A percentile compares a stretch with the other conserved stretches of the same genome.
Conservation (phyloP, 2,113 vertebrate genomes). For the Bos indicus region DNA sequence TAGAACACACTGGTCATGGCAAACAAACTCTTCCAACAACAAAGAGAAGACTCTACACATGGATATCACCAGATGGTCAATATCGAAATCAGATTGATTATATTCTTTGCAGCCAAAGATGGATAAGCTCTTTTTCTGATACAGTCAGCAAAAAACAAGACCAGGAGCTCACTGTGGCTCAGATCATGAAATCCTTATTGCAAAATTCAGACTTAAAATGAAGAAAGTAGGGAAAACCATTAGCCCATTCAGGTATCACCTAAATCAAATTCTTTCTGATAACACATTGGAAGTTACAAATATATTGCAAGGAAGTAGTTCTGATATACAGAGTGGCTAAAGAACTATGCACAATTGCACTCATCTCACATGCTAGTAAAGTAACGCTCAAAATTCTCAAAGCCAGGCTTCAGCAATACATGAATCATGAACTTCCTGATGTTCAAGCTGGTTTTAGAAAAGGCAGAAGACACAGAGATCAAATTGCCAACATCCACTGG, state of each 20-base stretch:
- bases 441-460: too few species aligned
- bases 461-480: too few species aligned
- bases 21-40: background rate
- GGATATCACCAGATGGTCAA: background rate
- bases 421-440: too few species aligned
- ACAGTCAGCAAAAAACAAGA: background rate
- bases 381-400: too few species aligned
- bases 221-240: background rate
- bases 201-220: background rate
- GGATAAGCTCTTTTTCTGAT: background rate
- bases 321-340: background rate
- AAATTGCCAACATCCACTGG: too few species aligned
- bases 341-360: too few species aligned
- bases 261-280: background rate
- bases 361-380: too few species aligned
- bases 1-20: background rate
- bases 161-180: background rate
- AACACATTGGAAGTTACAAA: background rate
- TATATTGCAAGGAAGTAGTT: background rate
- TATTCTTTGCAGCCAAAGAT: background rate
- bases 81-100: background rate
- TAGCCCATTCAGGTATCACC: background rate
- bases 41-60: background rate
- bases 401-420: too few species aligned
- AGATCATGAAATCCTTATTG: background rate